Evolutionary conservation across 2,888 invertebrate genomes (phyloP).

Genomic region (Caenorhabditis sp.): DNA sequence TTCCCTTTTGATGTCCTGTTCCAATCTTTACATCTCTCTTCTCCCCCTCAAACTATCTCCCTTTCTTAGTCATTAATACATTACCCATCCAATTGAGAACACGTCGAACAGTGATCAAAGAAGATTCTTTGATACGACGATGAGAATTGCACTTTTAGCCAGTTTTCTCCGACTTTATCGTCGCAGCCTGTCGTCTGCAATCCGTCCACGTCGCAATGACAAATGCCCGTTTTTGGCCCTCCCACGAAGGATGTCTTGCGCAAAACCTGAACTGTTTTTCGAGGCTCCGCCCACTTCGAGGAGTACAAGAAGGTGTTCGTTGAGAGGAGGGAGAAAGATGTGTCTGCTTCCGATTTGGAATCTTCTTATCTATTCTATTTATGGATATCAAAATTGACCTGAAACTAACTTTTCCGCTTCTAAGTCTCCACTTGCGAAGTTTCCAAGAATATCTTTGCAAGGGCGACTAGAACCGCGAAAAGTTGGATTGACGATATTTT

Average conservation of each 20-base stretch:
- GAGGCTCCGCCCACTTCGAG: conserved; percentile 32
- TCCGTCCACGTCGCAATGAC: conserved; percentile 21
- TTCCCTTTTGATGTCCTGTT: neutral
- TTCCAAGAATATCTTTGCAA: conserved; percentile 25
- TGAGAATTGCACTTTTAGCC: conserved; percentile 40
- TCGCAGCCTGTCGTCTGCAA: neutral
- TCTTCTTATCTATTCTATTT: neutral
- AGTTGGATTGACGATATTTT: conserved; percentile 21
- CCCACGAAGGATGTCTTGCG: conserved; percentile 13
- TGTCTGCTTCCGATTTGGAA: conserved; percentile 2
- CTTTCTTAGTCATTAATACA: neutral
- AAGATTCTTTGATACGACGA: conserved; percentile 32
- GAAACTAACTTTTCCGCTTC: conserved; percentile 52
- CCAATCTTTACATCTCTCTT: neutral
- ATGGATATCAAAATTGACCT: neutral
- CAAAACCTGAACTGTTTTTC: conserved; percentile 30
- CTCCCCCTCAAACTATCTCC: neutral
- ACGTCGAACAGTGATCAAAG: conserved; percentile 25
- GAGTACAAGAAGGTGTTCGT: conserved; percentile 36
- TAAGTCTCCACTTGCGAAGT: conserved; percentile 51
- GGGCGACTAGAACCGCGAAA: conserved; percentile 55
- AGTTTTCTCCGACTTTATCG: conserved; percentile 46
- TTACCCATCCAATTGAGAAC: conserved; percentile 5
- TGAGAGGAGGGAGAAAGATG: neutral
- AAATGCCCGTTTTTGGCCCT: conserved; percentile 28